Base-by-base conservation (phyloP, 2,888 invertebrate genomes). In the Trichopoda pennipes region DNA sequence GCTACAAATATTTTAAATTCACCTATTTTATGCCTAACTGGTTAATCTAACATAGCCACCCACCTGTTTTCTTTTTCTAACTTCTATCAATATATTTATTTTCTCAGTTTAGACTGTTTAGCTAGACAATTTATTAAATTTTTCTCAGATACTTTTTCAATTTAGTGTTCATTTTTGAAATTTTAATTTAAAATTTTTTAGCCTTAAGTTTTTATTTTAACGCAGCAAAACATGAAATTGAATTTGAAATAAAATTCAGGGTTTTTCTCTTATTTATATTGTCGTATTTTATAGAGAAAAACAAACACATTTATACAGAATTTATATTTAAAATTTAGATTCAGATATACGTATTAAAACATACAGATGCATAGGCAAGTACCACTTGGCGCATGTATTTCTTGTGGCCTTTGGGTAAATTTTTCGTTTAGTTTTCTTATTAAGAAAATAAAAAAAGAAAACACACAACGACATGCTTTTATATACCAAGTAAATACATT, bases 231-330 rank as follows among this genome's bases (percentile, higher is more conserved):
- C 66, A 61, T 49, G 73, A 80, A 80, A 80, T 80, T 74, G 47
- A 80, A 74, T 80, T 80, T 80, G 61, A 61, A 55, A 80, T 74
- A 68, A 74, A 68, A 74, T 68, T 68, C 73, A 80, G 73, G 68
- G 73, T 16, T 66, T 51, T 47, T 61, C 47, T 56, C 47, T 70
- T 77, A 6, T 56, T 68, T 77, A 63, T 60, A 66, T 66, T 78
- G 58, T 61, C 66, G 66, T 75, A 58, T 66, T 42, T 75, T 49
- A 55, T 35, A 35, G 47, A 74, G 35, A 61, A 60, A 61, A 68
- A 47, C 21, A 66, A 17, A 63, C 8, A 64, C 16, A 49, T 38
- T 16, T 32, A 64, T 17, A 74, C 35, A 74, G 17, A n/a, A 9
- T 56, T 58, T 56, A 16, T 47, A 56, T 69, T 56, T 69, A 21